These are phyloP conservation scores for Minunthozetes semirufus DNA, from an alignment of 2,888 invertebrate genomes.

Conservation along the genomic window DNA sequence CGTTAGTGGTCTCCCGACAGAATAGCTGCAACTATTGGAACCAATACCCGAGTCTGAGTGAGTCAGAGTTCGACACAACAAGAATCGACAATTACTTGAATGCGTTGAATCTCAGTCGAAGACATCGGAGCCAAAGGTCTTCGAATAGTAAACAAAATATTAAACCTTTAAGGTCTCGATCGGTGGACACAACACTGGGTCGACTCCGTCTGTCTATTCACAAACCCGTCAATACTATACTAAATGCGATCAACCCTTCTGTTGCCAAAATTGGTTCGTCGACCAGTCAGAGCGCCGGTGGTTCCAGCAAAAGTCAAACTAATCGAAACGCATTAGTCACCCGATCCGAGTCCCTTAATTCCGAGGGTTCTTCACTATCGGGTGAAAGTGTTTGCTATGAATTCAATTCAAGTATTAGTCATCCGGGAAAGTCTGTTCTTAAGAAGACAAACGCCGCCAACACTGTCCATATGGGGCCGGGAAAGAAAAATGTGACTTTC, in stretches of 20 bases:
- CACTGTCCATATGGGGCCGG: neutral
- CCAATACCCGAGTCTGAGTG: slow-evolving; percentile 27
- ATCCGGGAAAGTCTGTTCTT: slow-evolving; percentile 38
- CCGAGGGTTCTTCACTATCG: slow-evolving; percentile 38
- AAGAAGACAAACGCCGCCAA: slow-evolving; percentile 34
- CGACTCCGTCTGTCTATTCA: slow-evolving; percentile 14
- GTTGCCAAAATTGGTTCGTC: neutral
- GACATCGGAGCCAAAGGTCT: neutral
- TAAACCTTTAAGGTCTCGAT: slow-evolving; percentile 27
- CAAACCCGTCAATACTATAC: neutral
- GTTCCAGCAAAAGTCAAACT: slow-evolving; percentile 1
- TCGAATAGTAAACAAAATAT: neutral
- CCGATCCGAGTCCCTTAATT: slow-evolving; percentile 36
- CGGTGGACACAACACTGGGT: slow-evolving; percentile 32
- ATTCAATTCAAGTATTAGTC: slow-evolving; percentile 26
- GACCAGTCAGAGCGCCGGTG: neutral
- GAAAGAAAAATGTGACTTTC: slow-evolving; percentile 42
- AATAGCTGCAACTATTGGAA: slow-evolving; percentile 3
- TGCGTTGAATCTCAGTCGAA: slow-evolving; percentile 21
- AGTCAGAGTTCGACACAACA: slow-evolving; percentile 37
- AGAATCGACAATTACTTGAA: slow-evolving; percentile 31
- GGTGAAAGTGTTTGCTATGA: slow-evolving; percentile 34
- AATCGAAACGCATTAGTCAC: slow-evolving; percentile 14
- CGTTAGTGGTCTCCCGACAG: slow-evolving; percentile 3
- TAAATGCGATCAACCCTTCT: slow-evolving; percentile 19